Evolutionary conservation across 2,113 vertebrate species (phyloP).

Genomic region (Cavia porcellus): DNA sequence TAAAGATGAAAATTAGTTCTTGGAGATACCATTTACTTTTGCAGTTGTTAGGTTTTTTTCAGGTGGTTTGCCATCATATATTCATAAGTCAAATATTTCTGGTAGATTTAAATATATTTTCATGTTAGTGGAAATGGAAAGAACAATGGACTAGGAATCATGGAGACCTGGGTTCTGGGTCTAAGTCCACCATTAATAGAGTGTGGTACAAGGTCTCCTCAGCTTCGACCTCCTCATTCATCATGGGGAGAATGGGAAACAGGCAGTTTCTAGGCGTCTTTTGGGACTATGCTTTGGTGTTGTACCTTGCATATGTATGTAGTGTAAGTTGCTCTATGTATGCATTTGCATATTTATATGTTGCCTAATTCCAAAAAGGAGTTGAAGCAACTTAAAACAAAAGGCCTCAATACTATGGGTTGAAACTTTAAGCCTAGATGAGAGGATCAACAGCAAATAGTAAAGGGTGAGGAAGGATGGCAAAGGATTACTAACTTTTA

Average conservation of each 20-base stretch:
- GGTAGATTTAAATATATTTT: not conserved
- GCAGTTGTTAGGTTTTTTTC: not conserved
- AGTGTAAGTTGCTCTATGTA: not conserved
- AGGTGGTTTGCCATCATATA: not conserved
- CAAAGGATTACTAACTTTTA: not conserved
- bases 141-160: not conserved
- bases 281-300: not conserved
- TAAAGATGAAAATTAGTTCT: slow-evolving; percentile 66
- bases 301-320: not conserved
- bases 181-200: not conserved
- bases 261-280: not conserved
- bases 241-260: not conserved
- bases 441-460: not conserved
- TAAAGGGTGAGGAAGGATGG: not conserved
- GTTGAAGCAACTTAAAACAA: not conserved
- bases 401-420: not conserved
- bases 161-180: not conserved
- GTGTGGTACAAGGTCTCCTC: not conserved
- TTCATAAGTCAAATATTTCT: not conserved
- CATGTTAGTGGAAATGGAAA: not conserved
- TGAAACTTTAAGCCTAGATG: not conserved
- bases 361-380: slow-evolving; percentile 4
- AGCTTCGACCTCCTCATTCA: not conserved
- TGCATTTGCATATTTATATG: not conserved
- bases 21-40: slow-evolving; percentile 23